Percentiles rank a stretch among this genome's conserved stretches.
Conservation (phyloP, 2,888 invertebrate genomes). For the Drosophila nr. medialis region DNA sequence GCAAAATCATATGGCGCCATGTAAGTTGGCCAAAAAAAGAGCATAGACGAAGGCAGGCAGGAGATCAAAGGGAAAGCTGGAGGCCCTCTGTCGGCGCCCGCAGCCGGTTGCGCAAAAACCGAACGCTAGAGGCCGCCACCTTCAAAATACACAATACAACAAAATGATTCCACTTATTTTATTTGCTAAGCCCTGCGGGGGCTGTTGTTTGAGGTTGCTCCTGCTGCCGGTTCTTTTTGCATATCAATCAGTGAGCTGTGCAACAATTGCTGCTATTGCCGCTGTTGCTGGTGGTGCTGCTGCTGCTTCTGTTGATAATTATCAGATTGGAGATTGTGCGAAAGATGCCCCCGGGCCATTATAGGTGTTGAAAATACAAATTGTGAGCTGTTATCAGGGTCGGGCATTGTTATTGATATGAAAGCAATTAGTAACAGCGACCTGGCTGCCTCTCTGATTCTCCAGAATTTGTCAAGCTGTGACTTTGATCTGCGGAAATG, state of each 20-base stretch:
- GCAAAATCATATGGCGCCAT: conserved; percentile 67
- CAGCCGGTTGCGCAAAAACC: conserved; percentile 54
- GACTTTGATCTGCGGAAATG: conserved; percentile 80
- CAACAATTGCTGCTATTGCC: conserved; percentile 25
- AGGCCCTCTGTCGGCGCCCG: conserved; percentile 29
- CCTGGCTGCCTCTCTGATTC: conserved; percentile 53
- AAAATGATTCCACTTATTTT: conserved; percentile 19
- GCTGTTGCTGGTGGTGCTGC: conserved; percentile 26
- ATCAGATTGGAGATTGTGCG: conserved; percentile 49
- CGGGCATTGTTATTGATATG: conserved; percentile 65
- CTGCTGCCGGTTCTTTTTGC: conserved; percentile 40
- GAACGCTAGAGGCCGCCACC: conserved; percentile 53
- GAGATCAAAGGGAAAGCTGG: conserved; percentile 56
- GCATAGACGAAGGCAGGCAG: conserved; percentile 6
- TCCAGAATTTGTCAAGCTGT: conserved; percentile 77
- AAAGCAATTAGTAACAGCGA: conserved; percentile 73
- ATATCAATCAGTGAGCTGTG: conserved; percentile 61
- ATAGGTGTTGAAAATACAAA: conserved; percentile 64
- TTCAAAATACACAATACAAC: conserved; percentile 7
- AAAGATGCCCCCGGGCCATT: conserved; percentile 57
- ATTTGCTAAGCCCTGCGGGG: conserved; percentile 23
- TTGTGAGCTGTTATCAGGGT: conserved; percentile 62
- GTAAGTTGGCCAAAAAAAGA: conserved; percentile 55
- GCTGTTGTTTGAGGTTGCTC: conserved; percentile 3
- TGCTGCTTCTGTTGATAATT: conserved; percentile 59